Base-by-base conservation (phyloP, 1,140 invertebrate species). In the Venturia canescens region DNA sequence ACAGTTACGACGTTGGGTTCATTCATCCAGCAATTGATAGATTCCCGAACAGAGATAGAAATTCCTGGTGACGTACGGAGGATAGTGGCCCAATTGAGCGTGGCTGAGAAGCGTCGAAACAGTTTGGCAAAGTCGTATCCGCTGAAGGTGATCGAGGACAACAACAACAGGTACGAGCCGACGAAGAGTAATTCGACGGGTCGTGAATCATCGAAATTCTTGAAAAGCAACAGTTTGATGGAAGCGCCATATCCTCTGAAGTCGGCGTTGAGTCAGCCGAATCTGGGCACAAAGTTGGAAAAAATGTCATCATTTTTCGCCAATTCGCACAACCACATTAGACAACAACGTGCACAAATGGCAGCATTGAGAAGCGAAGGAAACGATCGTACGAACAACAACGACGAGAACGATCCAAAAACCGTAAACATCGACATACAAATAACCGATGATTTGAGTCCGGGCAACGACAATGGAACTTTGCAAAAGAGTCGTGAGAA, bases 21-120 rank as follows among this genome's bases (percentile, higher is more conserved):
- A 2, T 96, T 94, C 79, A 92, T 96, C 34, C 93, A 93, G 50
- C 92, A 92, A 66, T 81, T 95, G 70, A 91, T 93, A 1, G 94
- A 95, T 44, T 91, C 90, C 5, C 88, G 92, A 23, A 89, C 92
- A 1, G 93, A 95, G 34, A 89, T 95, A 16, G 94, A 95, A 79
- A 92, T 95, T 63, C 94, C 95, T 0, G 93, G 93, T 6, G 95
- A 95, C 72, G 93, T 95, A 7, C 88, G 94, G 18, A 89, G 95
- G n/a, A 94, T 95, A 79, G 87, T 95, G 1, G 90, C 93, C 5
- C 94, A 95, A 78, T 81, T 94, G 15, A 92, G 92, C 78, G 80
- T 91, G 2, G 88, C 89, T 0, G 91, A 93, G 84, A 93, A 89
- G 82, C 92, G 89, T 80, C 89, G 83, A 80, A 92, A 74, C 82